A percentile compares a stretch with the other conserved stretches of the same genome.
These are phyloP conservation scores for Amazonetta brasiliensis DNA, from an alignment of 2,797 vertebrate genomes.

Conservation along the genomic window DNA sequence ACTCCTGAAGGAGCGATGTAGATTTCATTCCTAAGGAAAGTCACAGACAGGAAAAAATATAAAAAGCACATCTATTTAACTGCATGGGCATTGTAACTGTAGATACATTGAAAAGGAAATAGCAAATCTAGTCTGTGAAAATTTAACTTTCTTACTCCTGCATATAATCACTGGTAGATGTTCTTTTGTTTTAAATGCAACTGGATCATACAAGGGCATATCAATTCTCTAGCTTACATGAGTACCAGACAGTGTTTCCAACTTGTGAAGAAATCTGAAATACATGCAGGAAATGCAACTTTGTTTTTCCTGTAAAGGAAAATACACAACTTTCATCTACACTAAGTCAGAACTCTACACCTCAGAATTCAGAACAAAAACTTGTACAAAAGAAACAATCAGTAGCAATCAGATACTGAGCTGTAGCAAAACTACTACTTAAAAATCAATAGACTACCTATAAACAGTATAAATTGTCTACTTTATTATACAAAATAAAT, in stretches of 20 bases:
- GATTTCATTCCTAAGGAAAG: constrained; percentile 86
- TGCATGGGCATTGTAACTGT: not conserved
- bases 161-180: not conserved
- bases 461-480: not conserved
- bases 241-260: not conserved
- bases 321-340: not conserved
- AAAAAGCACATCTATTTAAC: not conserved
- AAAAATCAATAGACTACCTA: not conserved
- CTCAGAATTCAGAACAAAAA: not conserved
- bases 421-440: not conserved
- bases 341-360: not conserved
- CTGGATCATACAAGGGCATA: not conserved
- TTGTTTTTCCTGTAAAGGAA: not conserved
- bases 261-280: not conserved
- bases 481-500: not conserved
- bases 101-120: not conserved
- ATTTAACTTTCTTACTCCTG: not conserved
- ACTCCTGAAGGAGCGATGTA: constrained; percentile 96
- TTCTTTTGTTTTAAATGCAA: not conserved
- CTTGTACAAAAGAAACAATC: not conserved
- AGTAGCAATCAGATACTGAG: not conserved
- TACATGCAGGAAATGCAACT: rapidly evolving
- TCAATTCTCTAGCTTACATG: not conserved
- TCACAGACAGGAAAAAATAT: not conserved
- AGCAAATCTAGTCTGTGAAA: not conserved